Conservation (phyloP, 2,888 invertebrate species). For the Liopterus haemorrhoidalis region DNA sequence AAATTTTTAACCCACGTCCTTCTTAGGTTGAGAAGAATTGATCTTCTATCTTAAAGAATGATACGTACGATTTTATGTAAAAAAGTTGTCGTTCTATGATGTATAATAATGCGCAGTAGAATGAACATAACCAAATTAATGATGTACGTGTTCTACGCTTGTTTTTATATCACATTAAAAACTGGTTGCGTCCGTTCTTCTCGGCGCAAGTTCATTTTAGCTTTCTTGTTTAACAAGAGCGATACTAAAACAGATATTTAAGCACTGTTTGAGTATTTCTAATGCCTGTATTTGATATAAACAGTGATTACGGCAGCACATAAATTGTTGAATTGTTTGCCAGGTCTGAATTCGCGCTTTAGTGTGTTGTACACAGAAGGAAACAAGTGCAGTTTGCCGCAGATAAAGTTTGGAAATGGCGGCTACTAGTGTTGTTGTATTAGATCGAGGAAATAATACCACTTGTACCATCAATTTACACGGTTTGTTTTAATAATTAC, state of each 20-base stretch:
- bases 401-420: constrained; percentile 49
- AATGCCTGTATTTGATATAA: constrained; percentile 2
- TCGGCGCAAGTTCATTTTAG: constrained; percentile 28
- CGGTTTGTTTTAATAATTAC: constrained; percentile 59
- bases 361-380: constrained; percentile 38
- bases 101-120: no score
- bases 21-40: no score
- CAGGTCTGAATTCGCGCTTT: constrained; percentile 4
- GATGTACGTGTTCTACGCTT: constrained; percentile 34
- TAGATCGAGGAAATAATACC: constrained; percentile 93
- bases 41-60: no score
- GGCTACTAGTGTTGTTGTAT: constrained; percentile 88
- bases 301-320: constrained; percentile 11
- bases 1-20: no score
- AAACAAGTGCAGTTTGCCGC: constrained; percentile 50
- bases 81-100: no score
- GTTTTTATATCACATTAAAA: constrained; percentile 44
- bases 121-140: constrained; percentile 22
- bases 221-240: constrained; percentile 22
- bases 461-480: constrained; percentile 95
- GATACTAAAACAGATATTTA: constrained; percentile 7
- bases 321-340: neutral
- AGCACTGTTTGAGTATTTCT: constrained; percentile 6
- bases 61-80: no score
- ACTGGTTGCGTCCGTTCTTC: constrained; percentile 42